Base-by-base conservation (phyloP, 2,113 vertebrate species). In the Trinectes maculatus region DNA sequence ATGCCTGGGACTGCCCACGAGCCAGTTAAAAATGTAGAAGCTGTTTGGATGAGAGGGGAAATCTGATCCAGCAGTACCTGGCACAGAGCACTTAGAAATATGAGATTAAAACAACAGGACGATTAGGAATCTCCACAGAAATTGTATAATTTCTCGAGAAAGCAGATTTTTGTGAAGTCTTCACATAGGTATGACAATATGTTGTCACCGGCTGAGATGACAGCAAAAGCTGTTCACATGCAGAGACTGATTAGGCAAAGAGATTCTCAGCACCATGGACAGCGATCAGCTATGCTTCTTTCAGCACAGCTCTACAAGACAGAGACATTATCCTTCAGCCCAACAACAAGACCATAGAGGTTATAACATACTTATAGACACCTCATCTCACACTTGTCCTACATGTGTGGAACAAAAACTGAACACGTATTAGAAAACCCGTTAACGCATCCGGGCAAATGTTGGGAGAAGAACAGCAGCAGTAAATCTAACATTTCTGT, bases 401-500 rank as follows among this genome's bases (percentile, higher is more conserved):
- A 82, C 82, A 85, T 71, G 49, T 59, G 53, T 39, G 63, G 79
- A 60, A 74, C 76, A 82, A 83, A 71, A 82, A 84, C 70, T 58
- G 31, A 60, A 72, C 79, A 57, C 65, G 76, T 78, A 72, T 31
- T 60, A 58, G 70, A 56, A 77, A 86, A 60, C 13, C 3, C 59
- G 18, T 18, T 39, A 59, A 57, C 60, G 11, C 36, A 29, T 68
- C 13, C 42, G 25, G 48, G 42, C 13, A 34, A 77, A 25, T 51
- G 56, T 73, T 61, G 56, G 46, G 15, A 19, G 21, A 39, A 60
- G 40, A 60, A 53, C 52, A 53, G 47, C 47, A 34, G 57, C 59
- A 68, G 65, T 86, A 82, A 90, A 91, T 89, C 81, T 60, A 73
- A 36, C 52, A 66, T 70, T 73, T 83, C 56, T 39, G 37, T 49